phyloP scores from a whole-genome alignment of 2,888 invertebrate genomes.

The Keiferia lycopersicella region DNA sequence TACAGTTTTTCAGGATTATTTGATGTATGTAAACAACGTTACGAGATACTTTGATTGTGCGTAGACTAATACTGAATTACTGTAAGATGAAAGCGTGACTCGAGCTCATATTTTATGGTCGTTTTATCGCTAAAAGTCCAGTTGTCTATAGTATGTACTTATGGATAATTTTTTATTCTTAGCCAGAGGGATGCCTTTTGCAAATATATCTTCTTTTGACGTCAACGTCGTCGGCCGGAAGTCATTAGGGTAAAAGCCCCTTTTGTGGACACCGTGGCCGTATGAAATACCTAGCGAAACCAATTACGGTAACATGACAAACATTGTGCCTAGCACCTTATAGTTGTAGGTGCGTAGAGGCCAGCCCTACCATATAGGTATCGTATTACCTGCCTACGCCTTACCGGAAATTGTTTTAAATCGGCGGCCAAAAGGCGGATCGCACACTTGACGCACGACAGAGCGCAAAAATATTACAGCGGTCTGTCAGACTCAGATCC shows the following conservation, averaged over 20 bases:
- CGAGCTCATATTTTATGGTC: neutral
- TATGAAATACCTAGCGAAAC: conserved; percentile 12
- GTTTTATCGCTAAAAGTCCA: neutral
- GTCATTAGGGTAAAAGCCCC: conserved; percentile 36
- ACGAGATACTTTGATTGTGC: too few species aligned
- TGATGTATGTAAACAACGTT: too few species aligned
- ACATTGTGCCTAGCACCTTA: conserved; percentile 6
- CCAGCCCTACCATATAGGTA: too few species aligned
- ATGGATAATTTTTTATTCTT: neutral
- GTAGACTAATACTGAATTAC: neutral
- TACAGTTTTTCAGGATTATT: too few species aligned
- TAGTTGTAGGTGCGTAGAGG: too few species aligned
- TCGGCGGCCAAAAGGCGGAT: too few species aligned
- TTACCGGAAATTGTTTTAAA: too few species aligned
- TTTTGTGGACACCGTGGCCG: conserved; percentile 10
- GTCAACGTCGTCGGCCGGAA: conserved; percentile 9
- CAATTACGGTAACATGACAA: conserved; percentile 18
- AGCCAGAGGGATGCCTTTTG: neutral
- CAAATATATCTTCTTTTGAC: conserved; percentile 7
- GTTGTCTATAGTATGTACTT: neutral
- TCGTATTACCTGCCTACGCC: too few species aligned
- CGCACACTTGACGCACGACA: too few species aligned
- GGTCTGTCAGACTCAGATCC: too few species aligned
- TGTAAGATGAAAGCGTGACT: neutral
- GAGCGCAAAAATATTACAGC: too few species aligned